Conservation (phyloP, 2,113 vertebrate genomes). For the Oncorhynchus keta region DNA sequence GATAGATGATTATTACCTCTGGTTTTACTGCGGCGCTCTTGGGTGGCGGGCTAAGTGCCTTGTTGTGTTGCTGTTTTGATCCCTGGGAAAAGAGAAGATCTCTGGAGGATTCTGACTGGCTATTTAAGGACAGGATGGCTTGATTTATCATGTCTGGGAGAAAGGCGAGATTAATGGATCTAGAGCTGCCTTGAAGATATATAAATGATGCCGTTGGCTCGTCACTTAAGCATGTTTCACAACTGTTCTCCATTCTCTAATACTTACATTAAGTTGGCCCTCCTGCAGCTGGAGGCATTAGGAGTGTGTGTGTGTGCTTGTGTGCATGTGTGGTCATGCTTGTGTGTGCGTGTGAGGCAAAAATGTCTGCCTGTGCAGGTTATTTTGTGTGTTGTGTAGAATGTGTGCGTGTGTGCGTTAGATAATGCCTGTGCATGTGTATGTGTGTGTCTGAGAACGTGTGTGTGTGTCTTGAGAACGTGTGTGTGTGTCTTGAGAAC, state of each 20-base stretch:
- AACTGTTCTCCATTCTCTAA: slow-evolving; percentile 36
- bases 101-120: slow-evolving; percentile 26
- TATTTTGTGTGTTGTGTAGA: neutral
- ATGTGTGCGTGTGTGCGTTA: neutral
- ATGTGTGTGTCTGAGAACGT: slow-evolving; percentile 1
- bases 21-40: slow-evolving; percentile 50
- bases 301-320: neutral
- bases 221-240: slow-evolving; percentile 52
- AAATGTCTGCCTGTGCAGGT: neutral
- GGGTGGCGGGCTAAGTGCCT: slow-evolving; percentile 60
- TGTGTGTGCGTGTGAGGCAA: neutral
- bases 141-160: slow-evolving; percentile 58
- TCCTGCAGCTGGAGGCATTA: slow-evolving; percentile 43
- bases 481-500: too few species aligned
- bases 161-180: slow-evolving; percentile 10
- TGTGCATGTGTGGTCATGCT: neutral
- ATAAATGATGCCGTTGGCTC: slow-evolving; percentile 55
- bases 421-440: neutral
- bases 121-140: slow-evolving; percentile 56
- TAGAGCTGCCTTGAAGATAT: slow-evolving; percentile 51
- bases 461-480: neutral
- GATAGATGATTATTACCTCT: slow-evolving; percentile 52
- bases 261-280: slow-evolving; percentile 26
- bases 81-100: slow-evolving; percentile 48
- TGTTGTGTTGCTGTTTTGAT: slow-evolving; percentile 58